Base-by-base conservation (phyloP, 2,797 vertebrate species). In the Oryzias dopingdopingensis region DNA sequence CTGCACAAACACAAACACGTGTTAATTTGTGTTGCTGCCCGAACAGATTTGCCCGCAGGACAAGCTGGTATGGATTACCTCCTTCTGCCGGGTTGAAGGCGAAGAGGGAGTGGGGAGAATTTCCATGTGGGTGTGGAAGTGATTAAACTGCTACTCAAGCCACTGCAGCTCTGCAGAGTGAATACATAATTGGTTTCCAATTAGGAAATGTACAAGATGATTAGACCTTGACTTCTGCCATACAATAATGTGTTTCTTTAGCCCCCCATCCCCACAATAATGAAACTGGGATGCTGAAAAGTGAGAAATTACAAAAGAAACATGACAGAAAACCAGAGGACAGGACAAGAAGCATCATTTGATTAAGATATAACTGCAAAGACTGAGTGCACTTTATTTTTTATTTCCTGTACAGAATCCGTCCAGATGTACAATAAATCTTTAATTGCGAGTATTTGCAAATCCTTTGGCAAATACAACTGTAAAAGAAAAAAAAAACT, bases 1-100 rank as follows among this genome's bases (percentile, higher is more conserved):
- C 56, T 67, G 74, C 75, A 80, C 82, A 81, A 83, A 84, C 79
- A 86, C 76, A 87, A 86, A 83, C 77, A 84, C 23, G 69, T 84
- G 81, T 85, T 85, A 67, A 80, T 85, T 85, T 82, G 78, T 79
- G 78, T 67, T 48, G 50, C 77, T 67, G 70, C 75, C 79, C 81
- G 43, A 53, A 80, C 78, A 77, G 64, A 82, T 77, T 73, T 77
- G 72, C 73, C 80, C 64, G 58, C 69, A 75, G 74, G 62, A 74
- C 74, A 59, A 23, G 65, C 69, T 62, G 67, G 64, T 81, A 79
- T 72, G 54, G 79, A 84, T 87, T 73, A 80, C 74, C 60, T 79
- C 72, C 65, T 43, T 72, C 68, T 77, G 81, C 53, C 2, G 29
- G 29, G 56, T 15, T 66, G 62, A 70, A 62, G 51, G 53, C 52